These are phyloP conservation scores for Pollenia griseotomentosa DNA, from an alignment of 2,888 invertebrate species.

Conservation along the genomic window DNA sequence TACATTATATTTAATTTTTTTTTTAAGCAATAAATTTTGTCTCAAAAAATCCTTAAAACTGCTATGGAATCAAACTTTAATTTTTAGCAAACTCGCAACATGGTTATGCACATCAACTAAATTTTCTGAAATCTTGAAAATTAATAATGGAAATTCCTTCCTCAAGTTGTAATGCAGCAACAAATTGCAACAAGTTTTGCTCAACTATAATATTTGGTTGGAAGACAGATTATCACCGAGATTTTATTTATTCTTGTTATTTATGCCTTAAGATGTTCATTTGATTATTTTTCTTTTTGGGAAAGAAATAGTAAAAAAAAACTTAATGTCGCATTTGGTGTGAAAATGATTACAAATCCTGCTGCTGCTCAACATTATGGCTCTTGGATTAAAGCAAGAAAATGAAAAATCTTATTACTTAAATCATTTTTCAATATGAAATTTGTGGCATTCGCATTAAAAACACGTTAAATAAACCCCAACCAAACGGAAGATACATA, in stretches of 20 bases:
- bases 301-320: not conserved
- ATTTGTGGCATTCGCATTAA: conserved; percentile 8
- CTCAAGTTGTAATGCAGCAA: conserved; percentile 19
- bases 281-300: conserved; percentile 32
- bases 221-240: conserved; percentile 42
- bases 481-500: not conserved
- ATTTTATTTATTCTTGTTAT: conserved; percentile 9
- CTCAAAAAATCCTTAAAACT: not conserved
- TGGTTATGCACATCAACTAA: not conserved
- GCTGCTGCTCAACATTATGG: conserved; percentile 17
- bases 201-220: conserved; percentile 22
- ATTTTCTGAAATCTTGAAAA: not conserved
- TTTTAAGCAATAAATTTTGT: not conserved
- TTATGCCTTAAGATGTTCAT: conserved; percentile 63
- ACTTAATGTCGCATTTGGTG: conserved; percentile 60
- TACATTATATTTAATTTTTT: not conserved
- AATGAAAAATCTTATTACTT: conserved; percentile 42
- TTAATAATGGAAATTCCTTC: conserved; percentile 25
- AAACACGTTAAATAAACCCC: conserved; percentile 12
- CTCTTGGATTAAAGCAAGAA: conserved; percentile 10
- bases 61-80: conserved; percentile 53
- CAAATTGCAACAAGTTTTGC: conserved; percentile 49
- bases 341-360: conserved; percentile 68
- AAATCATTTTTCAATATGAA: conserved; percentile 52
- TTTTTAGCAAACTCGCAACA: conserved; percentile 40